Conservation (phyloP, 2,113 vertebrate genomes). For the Pongo pygmaeus region DNA sequence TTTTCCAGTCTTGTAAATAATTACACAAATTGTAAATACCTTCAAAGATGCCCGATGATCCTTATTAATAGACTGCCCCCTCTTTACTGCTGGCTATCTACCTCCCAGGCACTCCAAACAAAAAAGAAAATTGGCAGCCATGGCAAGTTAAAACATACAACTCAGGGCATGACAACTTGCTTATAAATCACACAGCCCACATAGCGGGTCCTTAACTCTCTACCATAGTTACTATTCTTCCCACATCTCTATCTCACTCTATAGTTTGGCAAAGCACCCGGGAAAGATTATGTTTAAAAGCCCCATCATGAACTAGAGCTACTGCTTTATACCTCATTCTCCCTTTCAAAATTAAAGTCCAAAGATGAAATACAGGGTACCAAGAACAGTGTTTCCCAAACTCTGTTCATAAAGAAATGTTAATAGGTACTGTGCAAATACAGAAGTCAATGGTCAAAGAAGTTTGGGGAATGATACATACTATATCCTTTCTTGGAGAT, state of each 20-base stretch:
- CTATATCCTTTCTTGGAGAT: neutral
- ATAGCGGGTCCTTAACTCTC: neutral
- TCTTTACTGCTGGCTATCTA: neutral
- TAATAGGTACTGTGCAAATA: slow-evolving; percentile 19
- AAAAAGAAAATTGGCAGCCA: neutral
- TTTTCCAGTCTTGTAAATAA: slow-evolving; percentile 22
- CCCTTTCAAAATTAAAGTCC: slow-evolving; percentile 23
- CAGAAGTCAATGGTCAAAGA: neutral
- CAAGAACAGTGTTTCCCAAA: slow-evolving; percentile 9
- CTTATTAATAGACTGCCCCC: neutral
- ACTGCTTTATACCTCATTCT: neutral
- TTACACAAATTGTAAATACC: neutral
- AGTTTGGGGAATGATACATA: neutral
- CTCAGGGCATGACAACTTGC: neutral
- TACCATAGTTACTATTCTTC: neutral
- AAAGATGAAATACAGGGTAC: neutral
- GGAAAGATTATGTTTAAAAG: neutral
- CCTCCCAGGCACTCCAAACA: neutral
- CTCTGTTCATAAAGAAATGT: slow-evolving; percentile 10
- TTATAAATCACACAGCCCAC: neutral
- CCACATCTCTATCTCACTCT: neutral
- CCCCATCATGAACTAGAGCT: neutral
- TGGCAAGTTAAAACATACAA: slow-evolving; percentile 12
- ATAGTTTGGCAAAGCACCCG: neutral
- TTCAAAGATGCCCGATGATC: neutral